These are phyloP conservation scores for Distichodus sexfasciatus DNA, from an alignment of 2,797 vertebrate species.

Conservation along the genomic window DNA sequence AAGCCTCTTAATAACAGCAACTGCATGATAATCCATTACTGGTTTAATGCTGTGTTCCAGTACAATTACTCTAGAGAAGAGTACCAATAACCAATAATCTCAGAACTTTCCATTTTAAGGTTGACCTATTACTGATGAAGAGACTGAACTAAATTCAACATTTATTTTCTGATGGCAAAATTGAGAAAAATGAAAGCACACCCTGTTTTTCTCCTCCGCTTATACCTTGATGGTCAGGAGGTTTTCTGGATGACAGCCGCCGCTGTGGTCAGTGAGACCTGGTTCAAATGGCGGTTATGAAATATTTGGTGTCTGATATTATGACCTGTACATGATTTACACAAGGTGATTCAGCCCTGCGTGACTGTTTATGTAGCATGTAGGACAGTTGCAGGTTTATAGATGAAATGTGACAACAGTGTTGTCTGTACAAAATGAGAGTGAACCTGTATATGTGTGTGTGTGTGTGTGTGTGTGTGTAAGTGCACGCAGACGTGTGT, in stretches of 20 bases:
- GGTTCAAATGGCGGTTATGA: constrained; percentile 15
- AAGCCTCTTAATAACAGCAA: no score
- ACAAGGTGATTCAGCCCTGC: constrained; percentile 22
- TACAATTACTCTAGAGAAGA: no score
- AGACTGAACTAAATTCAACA: no score
- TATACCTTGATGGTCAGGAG: constrained; percentile 10
- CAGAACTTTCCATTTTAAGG: no score
- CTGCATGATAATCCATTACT: no score
- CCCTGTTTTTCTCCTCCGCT: background rate
- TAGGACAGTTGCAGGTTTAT: constrained; percentile 40
- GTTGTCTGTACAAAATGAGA: constrained; percentile 44
- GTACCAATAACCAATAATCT: no score
- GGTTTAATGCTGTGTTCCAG: no score
- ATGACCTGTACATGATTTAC: constrained; percentile 37
- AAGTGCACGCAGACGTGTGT: no score
- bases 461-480: constrained; percentile 40
- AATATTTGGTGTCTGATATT: constrained; percentile 25
- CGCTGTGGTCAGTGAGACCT: background rate
- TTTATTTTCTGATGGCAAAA: no score
- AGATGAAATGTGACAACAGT: constrained; percentile 40
- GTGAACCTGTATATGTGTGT: constrained; percentile 19
- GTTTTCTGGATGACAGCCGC: constrained; percentile 12
- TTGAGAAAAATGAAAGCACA: no score
- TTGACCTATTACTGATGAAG: no score
- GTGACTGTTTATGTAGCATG: constrained; percentile 47